Percentiles rank a stretch among this genome's conserved stretches.
These are phyloP conservation scores for Sphenodon punctatus DNA, from an alignment of 2,797 vertebrate species.

Conservation along the genomic window DNA sequence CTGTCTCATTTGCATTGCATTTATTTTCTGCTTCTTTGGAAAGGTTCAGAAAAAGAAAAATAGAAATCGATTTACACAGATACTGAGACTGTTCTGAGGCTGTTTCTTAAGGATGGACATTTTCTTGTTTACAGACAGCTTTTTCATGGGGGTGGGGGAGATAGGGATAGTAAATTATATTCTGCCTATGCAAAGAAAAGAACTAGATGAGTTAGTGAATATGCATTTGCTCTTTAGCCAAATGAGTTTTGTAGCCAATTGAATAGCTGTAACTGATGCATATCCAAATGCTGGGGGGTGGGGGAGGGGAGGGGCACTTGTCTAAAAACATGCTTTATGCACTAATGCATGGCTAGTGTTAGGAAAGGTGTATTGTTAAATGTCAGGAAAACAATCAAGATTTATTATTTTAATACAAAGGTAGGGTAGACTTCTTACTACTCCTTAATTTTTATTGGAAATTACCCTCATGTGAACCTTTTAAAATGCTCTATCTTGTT, in stretches of 20 bases:
- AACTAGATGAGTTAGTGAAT: neutral
- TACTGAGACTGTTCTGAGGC: neutral
- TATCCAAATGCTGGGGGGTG: too few relatives aligned
- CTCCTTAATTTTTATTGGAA: too few relatives aligned
- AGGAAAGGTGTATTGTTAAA: too few relatives aligned
- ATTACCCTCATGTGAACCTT: too few relatives aligned
- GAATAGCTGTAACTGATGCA: neutral
- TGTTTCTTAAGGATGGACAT: too few relatives aligned
- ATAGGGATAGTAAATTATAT: neutral
- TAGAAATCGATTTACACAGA: neutral
- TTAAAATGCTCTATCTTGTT: too few relatives aligned
- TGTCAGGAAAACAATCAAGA: too few relatives aligned
- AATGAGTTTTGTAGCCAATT: neutral
- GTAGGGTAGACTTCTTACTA: too few relatives aligned
- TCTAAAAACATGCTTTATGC: too few relatives aligned
- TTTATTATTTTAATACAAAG: too few relatives aligned
- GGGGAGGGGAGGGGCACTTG: too few relatives aligned
- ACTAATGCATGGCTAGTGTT: too few relatives aligned
- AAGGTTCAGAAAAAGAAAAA: slow-evolving; percentile 18
- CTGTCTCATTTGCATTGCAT: slow-evolving; percentile 42
- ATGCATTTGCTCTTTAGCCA: neutral
- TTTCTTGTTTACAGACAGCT: neutral
- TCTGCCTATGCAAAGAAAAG: neutral
- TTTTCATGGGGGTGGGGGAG: neutral
- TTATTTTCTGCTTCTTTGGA: slow-evolving; percentile 44